Evolutionary conservation across 2,797 vertebrate genomes (phyloP).

Genomic region (Cichlasoma orientale): DNA sequence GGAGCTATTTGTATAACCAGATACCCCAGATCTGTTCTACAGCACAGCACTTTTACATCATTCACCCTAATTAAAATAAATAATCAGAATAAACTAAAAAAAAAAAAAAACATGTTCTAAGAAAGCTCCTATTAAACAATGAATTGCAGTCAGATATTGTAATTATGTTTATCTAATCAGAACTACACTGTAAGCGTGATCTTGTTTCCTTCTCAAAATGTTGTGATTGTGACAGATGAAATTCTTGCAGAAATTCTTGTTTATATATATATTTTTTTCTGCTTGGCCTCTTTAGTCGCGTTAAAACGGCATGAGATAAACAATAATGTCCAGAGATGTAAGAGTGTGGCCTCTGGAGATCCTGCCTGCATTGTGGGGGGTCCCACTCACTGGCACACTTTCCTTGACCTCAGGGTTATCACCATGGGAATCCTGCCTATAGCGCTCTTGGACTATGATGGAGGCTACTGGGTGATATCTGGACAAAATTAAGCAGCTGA

Average conservation of each 20-base stretch:
- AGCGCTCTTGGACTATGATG: slow-evolving; percentile 61
- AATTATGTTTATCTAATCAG: neutral
- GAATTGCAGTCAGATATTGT: neutral
- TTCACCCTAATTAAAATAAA: too few species aligned
- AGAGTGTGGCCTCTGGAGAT: slow-evolving; percentile 38
- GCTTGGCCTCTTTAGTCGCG: slow-evolving; percentile 18
- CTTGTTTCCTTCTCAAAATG: neutral
- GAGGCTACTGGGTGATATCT: slow-evolving; percentile 65
- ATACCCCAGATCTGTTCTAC: neutral
- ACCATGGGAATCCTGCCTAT: slow-evolving; percentile 71
- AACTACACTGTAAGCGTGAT: neutral
- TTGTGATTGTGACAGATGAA: neutral
- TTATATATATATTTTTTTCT: slow-evolving; percentile 18
- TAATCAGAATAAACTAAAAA: neutral
- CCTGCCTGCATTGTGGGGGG: slow-evolving; percentile 69
- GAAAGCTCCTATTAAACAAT: neutral
- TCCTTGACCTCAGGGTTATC: slow-evolving; percentile 80
- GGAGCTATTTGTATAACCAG: neutral
- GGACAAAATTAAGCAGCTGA: slow-evolving; percentile 28
- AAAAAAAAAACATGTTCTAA: too few species aligned
- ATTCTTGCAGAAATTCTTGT: slow-evolving; percentile 1
- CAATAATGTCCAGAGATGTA: slow-evolving; percentile 55
- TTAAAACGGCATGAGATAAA: slow-evolving; percentile 57
- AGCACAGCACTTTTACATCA: neutral
- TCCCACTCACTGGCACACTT: slow-evolving; percentile 79